A percentile compares a stretch with the other conserved stretches of the same genome.
These are phyloP conservation scores for Halictus quadricinctus DNA, from an alignment of 2,888 invertebrate genomes.

Conservation along the genomic window DNA sequence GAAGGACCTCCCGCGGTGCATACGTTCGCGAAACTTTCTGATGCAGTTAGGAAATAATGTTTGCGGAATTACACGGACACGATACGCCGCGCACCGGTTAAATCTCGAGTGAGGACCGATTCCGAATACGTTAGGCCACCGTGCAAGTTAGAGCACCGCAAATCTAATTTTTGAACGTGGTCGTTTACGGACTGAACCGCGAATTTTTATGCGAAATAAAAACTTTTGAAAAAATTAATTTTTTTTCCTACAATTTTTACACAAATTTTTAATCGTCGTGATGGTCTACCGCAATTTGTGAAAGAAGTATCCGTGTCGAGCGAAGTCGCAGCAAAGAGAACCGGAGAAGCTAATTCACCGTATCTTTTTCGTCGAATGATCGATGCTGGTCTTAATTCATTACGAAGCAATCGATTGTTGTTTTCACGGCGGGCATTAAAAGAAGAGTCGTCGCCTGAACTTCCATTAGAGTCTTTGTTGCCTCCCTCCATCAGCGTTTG, in stretches of 20 bases:
- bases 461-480: slow-evolving; percentile 51
- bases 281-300: not conserved
- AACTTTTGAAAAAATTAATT: not conserved
- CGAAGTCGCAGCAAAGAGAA: not conserved
- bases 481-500: slow-evolving; percentile 8
- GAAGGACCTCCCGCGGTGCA: not conserved
- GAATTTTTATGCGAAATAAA: not conserved
- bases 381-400: slow-evolving; percentile 56
- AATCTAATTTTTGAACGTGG: not conserved
- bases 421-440: slow-evolving; percentile 20
- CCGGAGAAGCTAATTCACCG: slow-evolving; percentile 13
- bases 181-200: not conserved
- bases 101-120: not conserved
- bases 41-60: slow-evolving; percentile 15
- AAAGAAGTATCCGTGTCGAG: not conserved
- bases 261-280: not conserved
- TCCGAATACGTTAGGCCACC: not conserved
- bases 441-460: slow-evolving; percentile 44
- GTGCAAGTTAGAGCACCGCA: not conserved
- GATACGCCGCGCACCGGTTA: not conserved
- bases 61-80: slow-evolving; percentile 4
- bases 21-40: slow-evolving; percentile 9
- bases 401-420: slow-evolving; percentile 30
- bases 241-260: too few species aligned
- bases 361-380: slow-evolving; percentile 46